Conservation (phyloP, 1,140 invertebrate genomes). For the Magallana ariakensis region DNA sequence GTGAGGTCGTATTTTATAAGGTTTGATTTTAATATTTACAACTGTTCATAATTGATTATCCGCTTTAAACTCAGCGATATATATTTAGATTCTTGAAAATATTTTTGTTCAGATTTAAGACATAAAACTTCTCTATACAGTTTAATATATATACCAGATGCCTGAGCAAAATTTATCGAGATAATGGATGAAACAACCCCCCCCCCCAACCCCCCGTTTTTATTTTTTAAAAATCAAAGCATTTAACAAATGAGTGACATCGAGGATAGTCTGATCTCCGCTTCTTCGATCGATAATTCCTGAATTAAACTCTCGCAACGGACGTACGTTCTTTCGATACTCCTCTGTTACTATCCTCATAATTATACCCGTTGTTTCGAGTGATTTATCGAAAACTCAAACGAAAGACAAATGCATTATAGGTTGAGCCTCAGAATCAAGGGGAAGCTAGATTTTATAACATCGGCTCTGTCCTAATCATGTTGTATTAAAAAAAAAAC, state of each 20-base stretch:
- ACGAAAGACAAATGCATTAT: not conserved
- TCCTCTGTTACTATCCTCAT: not conserved
- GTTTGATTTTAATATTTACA: no score
- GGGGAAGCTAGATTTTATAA: not conserved
- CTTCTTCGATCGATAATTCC: not conserved
- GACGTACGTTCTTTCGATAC: not conserved
- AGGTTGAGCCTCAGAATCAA: not conserved
- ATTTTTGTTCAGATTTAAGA: no score
- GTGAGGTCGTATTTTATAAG: no score
- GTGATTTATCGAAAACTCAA: not conserved
- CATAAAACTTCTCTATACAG: no score
- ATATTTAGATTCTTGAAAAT: no score
- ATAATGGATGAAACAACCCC: no score
- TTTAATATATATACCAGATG: no score
- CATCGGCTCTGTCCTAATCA: not conserved
- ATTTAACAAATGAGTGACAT: not conserved
- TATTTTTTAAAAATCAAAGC: not conserved
- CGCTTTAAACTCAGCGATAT: no score
- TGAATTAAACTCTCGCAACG: constrained; percentile 4
- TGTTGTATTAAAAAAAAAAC: no score
- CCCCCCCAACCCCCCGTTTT: no score
- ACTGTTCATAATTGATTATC: no score
- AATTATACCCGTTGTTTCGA: constrained; percentile 1
- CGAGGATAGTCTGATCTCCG: not conserved
- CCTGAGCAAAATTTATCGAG: no score